Evolutionary conservation across 2,888 invertebrate species (phyloP), one percentile per base, ranked within the genome.

Genomic region (Macrophya alboannulata): DNA sequence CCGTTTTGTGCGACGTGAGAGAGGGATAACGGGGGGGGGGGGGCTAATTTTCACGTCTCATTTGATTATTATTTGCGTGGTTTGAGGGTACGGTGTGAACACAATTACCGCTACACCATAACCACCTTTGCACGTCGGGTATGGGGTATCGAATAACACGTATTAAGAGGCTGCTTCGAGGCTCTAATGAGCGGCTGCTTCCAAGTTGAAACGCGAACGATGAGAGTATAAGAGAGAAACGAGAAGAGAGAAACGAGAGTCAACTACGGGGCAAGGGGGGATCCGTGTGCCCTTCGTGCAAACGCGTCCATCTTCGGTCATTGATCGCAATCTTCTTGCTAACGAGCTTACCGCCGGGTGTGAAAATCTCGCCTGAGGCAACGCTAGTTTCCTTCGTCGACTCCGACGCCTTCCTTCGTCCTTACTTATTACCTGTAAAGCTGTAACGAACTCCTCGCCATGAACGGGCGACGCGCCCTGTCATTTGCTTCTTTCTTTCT

Each of bases 241-340:
- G 86, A 55, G 45, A 77, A 85, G 74, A 85, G 76, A 55, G 77
- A 6, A 51, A 77, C 31, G 21, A 15, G 9, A 51, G 76, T 62
- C 48, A 12, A 43, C 48, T 17, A 31, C 51, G 15, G 17, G 37
- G 48, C 12, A 45, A 77, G 51, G 74, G 74, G 51, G 74, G 74
- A 74, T 74, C 43, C 81, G 10, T n/a, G 62, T 51, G 45, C 68
- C 83, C 68, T 82, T 90, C 91, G 90, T 88, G 90, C 90, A 88
- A 91, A 92, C 89, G 91, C 92, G 92, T 92, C 92, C 92, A 92
- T 91, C 92, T 92, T 92, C 92, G 92, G 92, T 91, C 92, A 92
- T 92, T 91, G 92, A 92, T 92, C 91, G 92, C 92, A 90, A 92
- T 92, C 92, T 90, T 90, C 88, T 83, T 88, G 90, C 91, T 92